Percentiles rank a stretch among this genome's conserved stretches.
Evolutionary conservation across 1,140 invertebrate genomes (phyloP).

Genomic region (Diploscapter pachys): DNA sequence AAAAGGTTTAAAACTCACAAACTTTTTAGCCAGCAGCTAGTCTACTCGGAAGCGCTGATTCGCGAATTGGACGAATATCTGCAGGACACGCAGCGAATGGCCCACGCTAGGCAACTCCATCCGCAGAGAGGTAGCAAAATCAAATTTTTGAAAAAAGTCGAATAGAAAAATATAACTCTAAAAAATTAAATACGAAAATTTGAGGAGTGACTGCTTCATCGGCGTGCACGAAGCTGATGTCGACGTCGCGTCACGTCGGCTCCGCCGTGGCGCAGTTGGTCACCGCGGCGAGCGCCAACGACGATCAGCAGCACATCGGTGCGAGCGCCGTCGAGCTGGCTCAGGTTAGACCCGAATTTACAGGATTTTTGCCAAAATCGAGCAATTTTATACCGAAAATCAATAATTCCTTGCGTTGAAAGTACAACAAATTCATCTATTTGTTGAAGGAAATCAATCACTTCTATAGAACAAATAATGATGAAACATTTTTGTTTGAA

Average conservation of each 20-base stretch:
- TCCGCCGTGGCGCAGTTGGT: constrained; percentile 75
- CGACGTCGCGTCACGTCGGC: constrained; percentile 69
- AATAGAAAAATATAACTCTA: too few relatives aligned
- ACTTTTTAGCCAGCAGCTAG: constrained; percentile 69
- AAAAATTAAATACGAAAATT: too few relatives aligned
- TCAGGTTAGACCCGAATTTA: constrained; percentile 56
- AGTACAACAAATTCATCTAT: too few relatives aligned
- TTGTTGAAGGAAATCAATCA: too few relatives aligned
- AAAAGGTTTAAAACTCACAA: too few relatives aligned
- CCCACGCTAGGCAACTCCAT: constrained; percentile 74
- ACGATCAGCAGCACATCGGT: constrained; percentile 78
- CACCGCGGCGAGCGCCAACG: constrained; percentile 73
- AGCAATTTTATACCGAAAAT: too few relatives aligned
- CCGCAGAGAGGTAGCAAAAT: constrained; percentile 46
- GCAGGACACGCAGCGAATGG: constrained; percentile 74
- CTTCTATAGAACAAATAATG: too few relatives aligned
- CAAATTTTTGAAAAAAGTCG: too few relatives aligned
- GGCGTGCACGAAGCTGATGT: constrained; percentile 62
- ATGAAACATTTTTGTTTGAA: too few relatives aligned
- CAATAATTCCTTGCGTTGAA: too few relatives aligned
- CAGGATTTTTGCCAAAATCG: too few relatives aligned
- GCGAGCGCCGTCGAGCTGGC: constrained; percentile 77
- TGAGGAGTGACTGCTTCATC: constrained; percentile 6
- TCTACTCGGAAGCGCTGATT: constrained; percentile 66
- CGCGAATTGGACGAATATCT: constrained; percentile 76